Conservation (phyloP, 2,888 invertebrate species). For the Slavum lentiscoides region DNA sequence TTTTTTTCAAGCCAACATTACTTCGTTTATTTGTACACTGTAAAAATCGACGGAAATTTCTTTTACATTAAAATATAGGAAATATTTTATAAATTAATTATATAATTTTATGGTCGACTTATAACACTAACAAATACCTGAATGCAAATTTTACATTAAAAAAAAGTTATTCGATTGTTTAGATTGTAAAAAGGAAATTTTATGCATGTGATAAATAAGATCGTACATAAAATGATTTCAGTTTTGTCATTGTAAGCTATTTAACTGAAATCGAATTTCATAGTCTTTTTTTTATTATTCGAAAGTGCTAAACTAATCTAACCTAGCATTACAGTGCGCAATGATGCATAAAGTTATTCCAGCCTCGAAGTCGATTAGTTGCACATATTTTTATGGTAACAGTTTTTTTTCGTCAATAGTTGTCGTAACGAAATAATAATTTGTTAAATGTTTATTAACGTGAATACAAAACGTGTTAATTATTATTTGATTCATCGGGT, state of each 20-base stretch:
- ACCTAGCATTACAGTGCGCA: background rate
- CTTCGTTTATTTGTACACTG: too few relatives aligned
- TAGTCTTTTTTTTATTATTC: slow-evolving; percentile 12
- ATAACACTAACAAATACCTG: too few relatives aligned
- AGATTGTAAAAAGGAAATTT: background rate
- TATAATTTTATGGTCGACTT: too few relatives aligned
- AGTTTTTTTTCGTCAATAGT: background rate
- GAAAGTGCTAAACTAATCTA: background rate
- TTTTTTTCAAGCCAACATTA: too few relatives aligned
- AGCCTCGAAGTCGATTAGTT: slow-evolving; percentile 34
- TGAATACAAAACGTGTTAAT: background rate
- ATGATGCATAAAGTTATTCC: slow-evolving; percentile 10
- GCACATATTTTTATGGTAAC: slow-evolving; percentile 18
- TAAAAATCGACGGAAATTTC: too few relatives aligned
- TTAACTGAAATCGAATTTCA: background rate
- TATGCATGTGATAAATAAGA: background rate
- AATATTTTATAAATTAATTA: too few relatives aligned
- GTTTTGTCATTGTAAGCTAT: background rate
- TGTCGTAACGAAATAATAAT: background rate
- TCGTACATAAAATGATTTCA: background rate
- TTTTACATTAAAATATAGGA: too few relatives aligned
- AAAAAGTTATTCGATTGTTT: background rate
- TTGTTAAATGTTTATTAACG: background rate
- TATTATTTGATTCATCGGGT: background rate
- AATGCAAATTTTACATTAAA: background rate